Percentiles rank a stretch among this genome's conserved stretches.
Evolutionary conservation across 2,888 invertebrate species (phyloP).

Genomic region (Ochropacha duplaris): DNA sequence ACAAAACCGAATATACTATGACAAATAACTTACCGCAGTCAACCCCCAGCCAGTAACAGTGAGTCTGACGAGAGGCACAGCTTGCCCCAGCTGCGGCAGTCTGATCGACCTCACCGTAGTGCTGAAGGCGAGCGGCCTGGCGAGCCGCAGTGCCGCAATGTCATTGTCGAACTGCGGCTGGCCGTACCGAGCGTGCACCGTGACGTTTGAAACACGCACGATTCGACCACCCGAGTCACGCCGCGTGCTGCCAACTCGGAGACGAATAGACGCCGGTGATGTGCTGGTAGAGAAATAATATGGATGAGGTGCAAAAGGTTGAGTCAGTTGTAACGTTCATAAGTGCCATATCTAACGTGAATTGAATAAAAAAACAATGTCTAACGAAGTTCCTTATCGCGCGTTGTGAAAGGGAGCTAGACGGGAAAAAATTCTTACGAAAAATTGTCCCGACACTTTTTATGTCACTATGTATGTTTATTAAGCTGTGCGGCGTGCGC

Average conservation of each 20-base stretch:
- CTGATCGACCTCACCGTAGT: conserved; percentile 56
- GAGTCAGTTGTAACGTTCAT: too few species aligned
- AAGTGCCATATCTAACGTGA: too few species aligned
- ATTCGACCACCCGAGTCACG: conserved; percentile 73
- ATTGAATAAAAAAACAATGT: too few species aligned
- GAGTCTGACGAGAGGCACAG: conserved; percentile 66
- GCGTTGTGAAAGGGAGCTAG: too few species aligned
- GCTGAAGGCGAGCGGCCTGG: conserved; percentile 57
- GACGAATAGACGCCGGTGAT: conserved; percentile 49
- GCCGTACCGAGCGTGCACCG: conserved; percentile 68
- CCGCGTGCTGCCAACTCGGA: conserved; percentile 73
- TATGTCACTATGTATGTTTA: too few species aligned
- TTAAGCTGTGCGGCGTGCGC: too few species aligned
- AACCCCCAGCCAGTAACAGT: conserved; percentile 79
- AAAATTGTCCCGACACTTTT: too few species aligned
- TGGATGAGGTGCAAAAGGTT: too few species aligned
- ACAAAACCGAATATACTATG: too few species aligned
- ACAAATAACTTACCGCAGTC: conserved; percentile 59
- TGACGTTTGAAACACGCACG: conserved; percentile 62
- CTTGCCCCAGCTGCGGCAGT: conserved; percentile 57
- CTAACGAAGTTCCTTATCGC: too few species aligned
- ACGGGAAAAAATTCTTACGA: too few species aligned
- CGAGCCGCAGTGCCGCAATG: conserved; percentile 65
- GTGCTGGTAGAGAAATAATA: conserved; percentile 37
- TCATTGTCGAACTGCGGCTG: conserved; percentile 73